Percentiles rank a stretch among this genome's conserved stretches.
phyloP scores from a whole-genome alignment of 1,140 invertebrate species.

The Caenorhabditis briggsae region DNA sequence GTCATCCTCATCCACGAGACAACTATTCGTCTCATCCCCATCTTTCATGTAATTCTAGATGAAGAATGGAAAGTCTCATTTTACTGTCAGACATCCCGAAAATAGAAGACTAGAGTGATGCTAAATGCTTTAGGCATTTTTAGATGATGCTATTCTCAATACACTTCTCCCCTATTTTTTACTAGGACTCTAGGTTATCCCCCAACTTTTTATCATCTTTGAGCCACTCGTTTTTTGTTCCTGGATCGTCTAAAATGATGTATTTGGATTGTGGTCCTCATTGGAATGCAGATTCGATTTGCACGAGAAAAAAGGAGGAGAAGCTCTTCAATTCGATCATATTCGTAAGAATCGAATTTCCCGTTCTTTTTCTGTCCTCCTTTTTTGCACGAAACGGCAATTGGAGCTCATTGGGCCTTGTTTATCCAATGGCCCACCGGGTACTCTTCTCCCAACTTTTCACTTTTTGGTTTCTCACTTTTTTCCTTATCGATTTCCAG shows the following conservation, averaged over 20 bases:
- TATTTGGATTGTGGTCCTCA: background rate
- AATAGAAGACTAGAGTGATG: background rate
- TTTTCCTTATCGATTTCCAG: background rate
- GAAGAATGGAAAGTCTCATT: background rate
- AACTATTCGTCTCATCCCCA: background rate
- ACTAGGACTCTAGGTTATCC: background rate
- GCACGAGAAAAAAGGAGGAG: no score
- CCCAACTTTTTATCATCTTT: slow-evolving; percentile 3
- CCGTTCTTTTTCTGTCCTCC: background rate
- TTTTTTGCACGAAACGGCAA: background rate
- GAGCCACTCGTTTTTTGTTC: slow-evolving; percentile 8
- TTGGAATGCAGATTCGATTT: slow-evolving; percentile 44
- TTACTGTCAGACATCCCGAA: slow-evolving; percentile 21
- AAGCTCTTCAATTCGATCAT: slow-evolving; percentile 38
- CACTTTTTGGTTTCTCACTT: background rate
- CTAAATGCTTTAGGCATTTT: background rate
- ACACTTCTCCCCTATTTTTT: background rate
- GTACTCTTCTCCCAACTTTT: background rate
- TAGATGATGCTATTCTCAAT: background rate
- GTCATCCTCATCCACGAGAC: slow-evolving; percentile 11
- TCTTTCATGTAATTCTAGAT: background rate
- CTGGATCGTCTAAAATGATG: slow-evolving; percentile 20
- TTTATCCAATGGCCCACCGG: slow-evolving; percentile 21
- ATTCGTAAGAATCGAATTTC: slow-evolving; percentile 46
- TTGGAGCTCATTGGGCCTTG: background rate